These are phyloP conservation scores for Macrosoma leucophasiata DNA, from an alignment of 2,888 invertebrate genomes.

Conservation along the genomic window DNA sequence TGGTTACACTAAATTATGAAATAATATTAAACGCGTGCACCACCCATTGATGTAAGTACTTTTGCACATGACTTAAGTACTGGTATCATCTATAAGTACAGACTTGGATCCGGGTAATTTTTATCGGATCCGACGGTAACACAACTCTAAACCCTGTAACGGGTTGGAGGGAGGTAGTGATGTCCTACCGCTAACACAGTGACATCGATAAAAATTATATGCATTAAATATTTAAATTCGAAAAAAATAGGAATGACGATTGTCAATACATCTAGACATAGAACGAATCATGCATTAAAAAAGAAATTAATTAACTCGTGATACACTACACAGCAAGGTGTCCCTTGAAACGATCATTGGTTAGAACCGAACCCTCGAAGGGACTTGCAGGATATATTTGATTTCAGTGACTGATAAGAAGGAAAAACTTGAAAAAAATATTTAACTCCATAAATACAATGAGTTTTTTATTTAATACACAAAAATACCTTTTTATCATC, in stretches of 20 bases:
- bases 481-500: not conserved
- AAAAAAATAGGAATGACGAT: slow-evolving; percentile 62
- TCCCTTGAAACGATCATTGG: slow-evolving; percentile 45
- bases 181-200: slow-evolving; percentile 30
- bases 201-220: slow-evolving; percentile 34
- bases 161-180: no score
- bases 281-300: slow-evolving; percentile 27
- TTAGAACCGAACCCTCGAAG: slow-evolving; percentile 45
- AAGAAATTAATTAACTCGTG: slow-evolving; percentile 11
- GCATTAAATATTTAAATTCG: slow-evolving; percentile 58
- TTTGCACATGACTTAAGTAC: slow-evolving; percentile 10
- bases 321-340: slow-evolving; percentile 27
- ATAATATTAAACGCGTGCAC: slow-evolving; percentile 5
- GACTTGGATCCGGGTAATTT: no score
- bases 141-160: no score
- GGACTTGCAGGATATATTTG: slow-evolving; percentile 31
- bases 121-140: no score
- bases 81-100: slow-evolving; percentile 20
- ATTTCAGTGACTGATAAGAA: no score
- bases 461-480: slow-evolving; percentile 5
- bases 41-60: slow-evolving; percentile 10
- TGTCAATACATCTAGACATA: slow-evolving; percentile 42
- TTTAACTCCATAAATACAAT: no score
- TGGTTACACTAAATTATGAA: slow-evolving; percentile 8
- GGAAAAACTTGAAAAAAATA: slow-evolving; percentile 1